Evolutionary conservation across 1,140 invertebrate species (phyloP).

Genomic region (Nephotettix cincticeps): DNA sequence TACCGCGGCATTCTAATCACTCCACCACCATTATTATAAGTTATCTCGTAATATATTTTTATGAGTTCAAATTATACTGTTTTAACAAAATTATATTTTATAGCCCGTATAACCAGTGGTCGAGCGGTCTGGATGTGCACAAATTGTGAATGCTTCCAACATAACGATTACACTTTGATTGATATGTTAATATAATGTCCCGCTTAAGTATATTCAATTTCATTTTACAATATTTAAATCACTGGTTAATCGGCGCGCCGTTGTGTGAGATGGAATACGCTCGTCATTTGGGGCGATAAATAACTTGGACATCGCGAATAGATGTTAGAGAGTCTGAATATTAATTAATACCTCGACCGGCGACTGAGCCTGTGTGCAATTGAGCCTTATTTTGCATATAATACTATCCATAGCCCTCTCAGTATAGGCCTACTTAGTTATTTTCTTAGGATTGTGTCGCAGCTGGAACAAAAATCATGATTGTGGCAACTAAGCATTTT

Average conservation of each 20-base stretch:
- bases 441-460: too few species aligned
- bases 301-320: conserved; percentile 2
- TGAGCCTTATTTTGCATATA: too few species aligned
- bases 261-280: conserved; percentile 1
- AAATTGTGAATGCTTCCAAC: conserved; percentile 26
- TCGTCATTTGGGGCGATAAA: background rate
- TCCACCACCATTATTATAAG: conserved; percentile 15
- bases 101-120: conserved; percentile 9
- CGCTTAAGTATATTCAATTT: conserved; percentile 26
- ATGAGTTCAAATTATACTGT: conserved; percentile 33
- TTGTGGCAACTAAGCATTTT: too few species aligned
- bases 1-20: background rate
- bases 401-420: too few species aligned
- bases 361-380: too few species aligned
- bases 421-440: too few species aligned
- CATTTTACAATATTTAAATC: conserved; percentile 28
- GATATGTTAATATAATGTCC: conserved; percentile 29
- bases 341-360: too few species aligned
- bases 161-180: conserved; percentile 28
- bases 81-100: conserved; percentile 33
- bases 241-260: conserved; percentile 2
- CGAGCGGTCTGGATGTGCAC: background rate
- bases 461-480: too few species aligned
- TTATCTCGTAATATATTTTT: conserved; percentile 32
- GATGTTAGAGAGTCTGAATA: background rate